These are phyloP conservation scores for Ornithoptera alexandrae DNA, from an alignment of 2,888 invertebrate genomes.

Conservation along the genomic window DNA sequence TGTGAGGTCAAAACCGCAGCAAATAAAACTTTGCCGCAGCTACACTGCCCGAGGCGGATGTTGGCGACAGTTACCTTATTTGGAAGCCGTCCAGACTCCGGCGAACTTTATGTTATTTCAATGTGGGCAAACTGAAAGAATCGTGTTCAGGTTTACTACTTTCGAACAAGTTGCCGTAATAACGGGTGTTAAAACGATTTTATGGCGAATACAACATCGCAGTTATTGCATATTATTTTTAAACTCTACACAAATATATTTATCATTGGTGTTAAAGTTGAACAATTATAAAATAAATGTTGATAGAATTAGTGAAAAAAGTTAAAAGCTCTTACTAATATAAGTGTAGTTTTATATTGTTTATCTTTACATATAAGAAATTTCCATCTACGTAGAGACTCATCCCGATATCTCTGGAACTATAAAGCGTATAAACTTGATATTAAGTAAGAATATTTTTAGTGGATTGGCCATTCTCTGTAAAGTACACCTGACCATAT, in stretches of 20 bases:
- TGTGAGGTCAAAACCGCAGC: constrained; percentile 41
- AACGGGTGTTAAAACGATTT: constrained; percentile 5
- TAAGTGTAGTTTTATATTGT: too few relatives aligned
- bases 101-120: constrained; percentile 74
- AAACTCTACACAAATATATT: background rate
- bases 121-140: constrained; percentile 64
- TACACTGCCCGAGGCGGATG: constrained; percentile 59
- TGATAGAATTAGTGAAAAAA: too few relatives aligned
- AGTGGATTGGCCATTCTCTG: too few relatives aligned
- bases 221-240: background rate
- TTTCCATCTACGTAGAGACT: too few relatives aligned
- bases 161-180: constrained; percentile 26
- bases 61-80: constrained; percentile 76
- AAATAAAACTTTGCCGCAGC: constrained; percentile 48
- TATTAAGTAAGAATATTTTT: too few relatives aligned
- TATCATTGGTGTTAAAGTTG: too few relatives aligned
- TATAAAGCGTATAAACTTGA: too few relatives aligned
- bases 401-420: too few relatives aligned
- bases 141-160: constrained; percentile 41
- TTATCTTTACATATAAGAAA: too few relatives aligned
- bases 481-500: too few relatives aligned
- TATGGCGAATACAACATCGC: background rate
- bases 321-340: too few relatives aligned
- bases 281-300: too few relatives aligned
- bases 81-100: constrained; percentile 70